phyloP scores from a whole-genome alignment of 2,797 vertebrate genomes.

The Manis javanica region DNA sequence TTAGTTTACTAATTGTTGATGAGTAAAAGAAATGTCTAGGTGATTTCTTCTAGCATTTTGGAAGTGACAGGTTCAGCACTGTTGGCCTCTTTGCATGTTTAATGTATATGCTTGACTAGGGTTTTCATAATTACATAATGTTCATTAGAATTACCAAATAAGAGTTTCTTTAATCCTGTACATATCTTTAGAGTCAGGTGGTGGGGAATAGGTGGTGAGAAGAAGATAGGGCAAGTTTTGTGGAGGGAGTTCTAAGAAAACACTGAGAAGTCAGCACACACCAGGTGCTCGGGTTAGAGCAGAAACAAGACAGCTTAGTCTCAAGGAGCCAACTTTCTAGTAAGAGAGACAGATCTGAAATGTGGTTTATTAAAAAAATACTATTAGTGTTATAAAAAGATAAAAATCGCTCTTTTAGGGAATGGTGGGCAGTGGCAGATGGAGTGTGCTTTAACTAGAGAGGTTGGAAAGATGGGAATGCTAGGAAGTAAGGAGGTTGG shows the following conservation, averaged over 20 bases:
- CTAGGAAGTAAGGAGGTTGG: background rate
- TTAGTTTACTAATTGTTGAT: background rate
- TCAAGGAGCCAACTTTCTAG: background rate
- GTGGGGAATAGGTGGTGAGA: background rate
- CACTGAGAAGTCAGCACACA: background rate
- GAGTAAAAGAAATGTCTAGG: background rate
- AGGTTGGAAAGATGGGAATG: background rate
- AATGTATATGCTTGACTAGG: background rate
- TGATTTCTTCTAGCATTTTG: background rate
- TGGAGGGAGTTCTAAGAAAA: background rate
- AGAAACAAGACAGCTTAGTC: conserved; percentile 7
- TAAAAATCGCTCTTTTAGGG: background rate
- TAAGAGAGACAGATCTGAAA: background rate
- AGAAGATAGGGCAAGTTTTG: background rate
- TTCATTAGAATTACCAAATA: conserved; percentile 8
- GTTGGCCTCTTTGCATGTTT: background rate
- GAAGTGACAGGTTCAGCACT: background rate
- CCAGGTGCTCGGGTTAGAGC: background rate
- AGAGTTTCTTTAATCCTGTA: background rate
- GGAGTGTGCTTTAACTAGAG: background rate
- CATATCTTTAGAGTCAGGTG: background rate
- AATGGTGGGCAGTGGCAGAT: background rate
- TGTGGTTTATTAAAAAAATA: background rate
- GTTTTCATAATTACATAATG: background rate
- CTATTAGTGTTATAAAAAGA: background rate